Conservation (phyloP, 2,797 vertebrate genomes). For the Enteromius mattozi region DNA sequence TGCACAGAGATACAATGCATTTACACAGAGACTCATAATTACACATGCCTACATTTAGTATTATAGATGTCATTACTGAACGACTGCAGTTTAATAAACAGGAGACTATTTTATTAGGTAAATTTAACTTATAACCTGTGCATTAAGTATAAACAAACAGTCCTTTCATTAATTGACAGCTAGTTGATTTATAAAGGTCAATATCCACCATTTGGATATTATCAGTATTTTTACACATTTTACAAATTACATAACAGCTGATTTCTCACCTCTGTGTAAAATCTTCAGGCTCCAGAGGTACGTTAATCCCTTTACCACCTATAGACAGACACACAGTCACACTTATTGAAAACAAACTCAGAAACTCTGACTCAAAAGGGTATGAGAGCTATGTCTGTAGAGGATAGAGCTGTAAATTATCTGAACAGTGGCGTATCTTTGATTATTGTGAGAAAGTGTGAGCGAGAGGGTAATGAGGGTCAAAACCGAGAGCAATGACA, state of each 20-base stretch:
- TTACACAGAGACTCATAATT: neutral
- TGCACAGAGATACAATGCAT: conserved; percentile 70
- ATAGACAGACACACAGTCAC: conserved; percentile 36
- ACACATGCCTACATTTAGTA: neutral
- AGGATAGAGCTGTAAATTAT: conserved; percentile 89
- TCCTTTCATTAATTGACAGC: neutral
- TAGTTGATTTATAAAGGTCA: neutral
- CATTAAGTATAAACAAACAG: neutral
- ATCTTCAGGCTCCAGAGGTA: conserved; percentile 99
- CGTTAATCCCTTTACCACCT: conserved; percentile 98
- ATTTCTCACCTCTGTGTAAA: conserved; percentile 93
- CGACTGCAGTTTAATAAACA: no score
- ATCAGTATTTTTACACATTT: neutral
- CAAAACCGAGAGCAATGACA: conserved; percentile 72
- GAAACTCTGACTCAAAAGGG: neutral
- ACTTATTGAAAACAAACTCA: neutral
- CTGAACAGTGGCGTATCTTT: conserved; percentile 86
- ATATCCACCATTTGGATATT: neutral
- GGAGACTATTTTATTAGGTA: neutral
- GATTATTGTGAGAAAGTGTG: conserved; percentile 80
- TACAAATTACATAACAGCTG: neutral
- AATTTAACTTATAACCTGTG: neutral
- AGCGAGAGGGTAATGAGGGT: conserved; percentile 84
- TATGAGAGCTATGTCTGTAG: conserved; percentile 62
- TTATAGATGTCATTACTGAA: neutral